Evolutionary conservation across 2,113 vertebrate species (phyloP), one percentile per base, ranked within the genome.

Genomic region (Notarius lentiginosus): DNA sequence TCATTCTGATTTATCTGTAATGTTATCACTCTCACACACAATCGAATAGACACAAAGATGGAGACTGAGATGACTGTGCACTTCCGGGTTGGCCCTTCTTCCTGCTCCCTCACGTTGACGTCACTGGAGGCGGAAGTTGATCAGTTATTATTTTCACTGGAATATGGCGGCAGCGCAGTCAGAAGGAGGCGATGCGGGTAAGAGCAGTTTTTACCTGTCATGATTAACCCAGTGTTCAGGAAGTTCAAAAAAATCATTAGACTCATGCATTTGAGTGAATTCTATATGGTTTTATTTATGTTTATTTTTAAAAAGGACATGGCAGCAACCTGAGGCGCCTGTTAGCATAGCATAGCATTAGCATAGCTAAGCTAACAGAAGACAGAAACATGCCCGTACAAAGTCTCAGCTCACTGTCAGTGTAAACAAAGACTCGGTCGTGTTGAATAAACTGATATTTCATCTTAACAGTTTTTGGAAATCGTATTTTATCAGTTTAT

Each of bases 101-200:
- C 87, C 86, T 65, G 83, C 53, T 79, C 27, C 41, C 55, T 8
- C 27, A 34, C 47, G 5, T 1, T 47, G 68, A 79, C 88, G 79
- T 88, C 77, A 91, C 82, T 17, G 34, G 22, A 77, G 82, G 47
- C 87, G 86, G 92, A 94, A 94, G 84, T 79, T 51, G 9, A 85
- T 49, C 84, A 41, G 86, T 73, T 76, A 47, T 80, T 47, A 58
- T 87, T 79, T 85, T 79, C 77, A 65, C 24, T 66, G 87, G 90
- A 95, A 95, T 91, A 96, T 95, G 95, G 95, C 95, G 91, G 91
- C 92, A 22, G 92, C 93, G 27, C 88, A 84, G 79, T 89, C 91
- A 70, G 93, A 90, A 90, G 94, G 91, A 91, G 91, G 90, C 34
- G 94, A 93, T 66, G 81, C 22, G 81, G 81, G 81, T 83, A n/a